Evolutionary conservation across 2,888 invertebrate genomes (phyloP).

Genomic region (Aleiodes leptofemur): DNA sequence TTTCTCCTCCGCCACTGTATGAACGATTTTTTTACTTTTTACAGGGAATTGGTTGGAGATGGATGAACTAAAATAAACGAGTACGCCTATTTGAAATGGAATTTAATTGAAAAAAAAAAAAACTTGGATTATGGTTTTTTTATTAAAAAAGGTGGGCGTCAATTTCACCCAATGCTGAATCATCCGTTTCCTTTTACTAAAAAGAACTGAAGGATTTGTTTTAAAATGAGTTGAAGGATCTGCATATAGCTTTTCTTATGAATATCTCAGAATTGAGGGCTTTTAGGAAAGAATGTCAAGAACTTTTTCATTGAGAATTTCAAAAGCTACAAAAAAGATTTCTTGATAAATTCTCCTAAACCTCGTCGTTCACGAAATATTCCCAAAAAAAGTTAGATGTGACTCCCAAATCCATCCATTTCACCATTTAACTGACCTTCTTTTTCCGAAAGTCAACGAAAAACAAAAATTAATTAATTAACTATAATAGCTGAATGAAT

Average conservation of each 20-base stretch:
- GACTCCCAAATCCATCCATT: too few species aligned
- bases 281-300: too few species aligned
- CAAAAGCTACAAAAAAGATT: too few species aligned
- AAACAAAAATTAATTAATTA: slow-evolving; percentile 18
- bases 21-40: slow-evolving; percentile 64
- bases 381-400: too few species aligned
- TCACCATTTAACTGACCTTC: too few species aligned
- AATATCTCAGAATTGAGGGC: too few species aligned
- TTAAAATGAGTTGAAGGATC: too few species aligned
- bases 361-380: too few species aligned
- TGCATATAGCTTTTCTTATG: too few species aligned
- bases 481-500: slow-evolving; percentile 1
- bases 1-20: slow-evolving; percentile 66
- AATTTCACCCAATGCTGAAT: slow-evolving; percentile 54
- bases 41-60: slow-evolving; percentile 65
- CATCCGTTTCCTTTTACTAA: slow-evolving; percentile 50
- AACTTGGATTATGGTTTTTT: slow-evolving; percentile 55
- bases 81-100: slow-evolving; percentile 14
- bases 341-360: too few species aligned
- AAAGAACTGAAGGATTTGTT: slow-evolving; percentile 37
- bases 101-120: slow-evolving; percentile 25
- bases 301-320: too few species aligned
- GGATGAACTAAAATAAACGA: slow-evolving; percentile 12
- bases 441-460: neutral
- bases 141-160: slow-evolving; percentile 66